phyloP scores from a whole-genome alignment of 2,113 vertebrate species.

The Harpagus bidentatus region DNA sequence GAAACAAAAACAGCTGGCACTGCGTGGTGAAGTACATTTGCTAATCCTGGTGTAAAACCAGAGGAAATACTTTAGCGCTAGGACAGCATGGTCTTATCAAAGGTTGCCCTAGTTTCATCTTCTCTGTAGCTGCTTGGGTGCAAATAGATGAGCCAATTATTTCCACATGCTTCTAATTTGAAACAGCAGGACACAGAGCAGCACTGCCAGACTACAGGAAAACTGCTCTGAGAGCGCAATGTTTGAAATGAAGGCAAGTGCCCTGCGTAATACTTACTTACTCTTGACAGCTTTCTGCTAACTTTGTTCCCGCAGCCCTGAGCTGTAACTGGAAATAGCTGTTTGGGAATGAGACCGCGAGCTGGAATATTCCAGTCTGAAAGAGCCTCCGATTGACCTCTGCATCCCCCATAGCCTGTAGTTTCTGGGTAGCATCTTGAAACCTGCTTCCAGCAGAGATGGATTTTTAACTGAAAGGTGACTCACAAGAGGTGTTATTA shows the following conservation, averaged over 20 bases:
- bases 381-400: not conserved
- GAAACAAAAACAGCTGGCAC: accelerated
- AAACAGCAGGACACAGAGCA: not conserved
- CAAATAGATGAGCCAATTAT: not conserved
- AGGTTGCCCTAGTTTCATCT: not conserved
- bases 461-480: not conserved
- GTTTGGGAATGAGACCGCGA: not conserved
- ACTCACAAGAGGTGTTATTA: not conserved
- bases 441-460: not conserved
- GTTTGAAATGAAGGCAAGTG: not conserved
- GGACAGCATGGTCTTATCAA: accelerated
- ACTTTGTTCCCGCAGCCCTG: not conserved
- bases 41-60: not conserved
- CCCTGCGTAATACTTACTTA: not conserved
- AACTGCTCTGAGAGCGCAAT: accelerated
- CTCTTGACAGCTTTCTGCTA: not conserved
- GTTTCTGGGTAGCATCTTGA: not conserved
- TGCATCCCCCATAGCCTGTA: not conserved
- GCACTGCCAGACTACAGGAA: not conserved
- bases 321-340: not conserved
- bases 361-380: not conserved
- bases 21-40: accelerated
- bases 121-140: not conserved
- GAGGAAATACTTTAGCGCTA: not conserved
- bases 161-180: not conserved